phyloP scores from a whole-genome alignment of 1,140 invertebrate genomes.

The Drosophila tropicalis region DNA sequence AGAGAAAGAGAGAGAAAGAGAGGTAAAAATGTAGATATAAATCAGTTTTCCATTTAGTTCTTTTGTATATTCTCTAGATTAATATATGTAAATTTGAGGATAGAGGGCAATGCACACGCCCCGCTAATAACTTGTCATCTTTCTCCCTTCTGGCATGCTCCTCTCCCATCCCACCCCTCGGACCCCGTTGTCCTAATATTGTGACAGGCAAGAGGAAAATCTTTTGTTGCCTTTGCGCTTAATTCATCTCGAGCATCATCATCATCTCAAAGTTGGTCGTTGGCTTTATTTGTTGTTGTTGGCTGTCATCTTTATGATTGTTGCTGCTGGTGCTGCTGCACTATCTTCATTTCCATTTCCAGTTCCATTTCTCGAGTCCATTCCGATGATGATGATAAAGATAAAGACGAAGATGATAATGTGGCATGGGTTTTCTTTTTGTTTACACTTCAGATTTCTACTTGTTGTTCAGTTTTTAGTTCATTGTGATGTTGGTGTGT shows the following conservation, averaged over 20 bases:
- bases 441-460: slow-evolving; percentile 62
- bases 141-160: slow-evolving; percentile 3
- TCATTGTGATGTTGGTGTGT: slow-evolving; percentile 3
- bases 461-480: slow-evolving; percentile 24
- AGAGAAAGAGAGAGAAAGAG: neutral
- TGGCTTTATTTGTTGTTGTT: slow-evolving; percentile 26
- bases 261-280: slow-evolving; percentile 64
- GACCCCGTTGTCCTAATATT: slow-evolving; percentile 51
- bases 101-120: slow-evolving; percentile 36
- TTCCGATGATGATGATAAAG: slow-evolving; percentile 50
- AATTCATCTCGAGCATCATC: slow-evolving; percentile 54
- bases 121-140: slow-evolving; percentile 74
- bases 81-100: neutral
- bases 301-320: slow-evolving; percentile 19
- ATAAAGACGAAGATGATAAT: slow-evolving; percentile 56
- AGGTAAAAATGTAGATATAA: neutral
- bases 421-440: slow-evolving; percentile 46
- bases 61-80: slow-evolving; percentile 3
- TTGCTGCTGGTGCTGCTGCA: slow-evolving; percentile 9
- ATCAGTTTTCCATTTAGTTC: neutral
- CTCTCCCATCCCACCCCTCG: slow-evolving; percentile 4
- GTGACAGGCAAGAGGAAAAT: slow-evolving; percentile 65
- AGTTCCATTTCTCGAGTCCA: slow-evolving; percentile 64
- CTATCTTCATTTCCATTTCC: slow-evolving; percentile 19
- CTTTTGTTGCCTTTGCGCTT: slow-evolving; percentile 62